phyloP scores from a whole-genome alignment of 2,888 invertebrate genomes.

The Lysandra bellargus region DNA sequence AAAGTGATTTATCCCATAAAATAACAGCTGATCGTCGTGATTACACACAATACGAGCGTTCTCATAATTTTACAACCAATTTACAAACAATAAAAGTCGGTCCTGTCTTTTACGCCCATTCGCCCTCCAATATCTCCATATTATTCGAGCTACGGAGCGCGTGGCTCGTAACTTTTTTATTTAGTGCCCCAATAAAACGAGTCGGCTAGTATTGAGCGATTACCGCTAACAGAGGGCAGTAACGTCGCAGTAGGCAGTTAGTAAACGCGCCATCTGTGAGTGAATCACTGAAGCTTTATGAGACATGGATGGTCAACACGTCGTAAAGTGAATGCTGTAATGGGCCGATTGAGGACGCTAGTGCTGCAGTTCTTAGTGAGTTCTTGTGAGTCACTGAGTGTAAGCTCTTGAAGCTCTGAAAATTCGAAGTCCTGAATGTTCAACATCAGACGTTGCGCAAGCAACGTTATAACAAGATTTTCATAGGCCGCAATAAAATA shows the following conservation, averaged over 20 bases:
- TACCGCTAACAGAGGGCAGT: slow-evolving; percentile 65
- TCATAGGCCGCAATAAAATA: no score
- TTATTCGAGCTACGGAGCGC: slow-evolving; percentile 62
- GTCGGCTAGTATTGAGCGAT: slow-evolving; percentile 50
- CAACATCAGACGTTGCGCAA: no score
- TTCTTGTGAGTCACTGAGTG: no score
- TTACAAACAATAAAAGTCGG: slow-evolving; percentile 81
- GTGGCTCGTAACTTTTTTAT: slow-evolving; percentile 76
- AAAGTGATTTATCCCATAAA: slow-evolving; percentile 75
- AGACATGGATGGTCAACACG: slow-evolving; percentile 68
- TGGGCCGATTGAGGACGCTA: slow-evolving; percentile 73
- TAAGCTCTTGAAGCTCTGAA: no score
- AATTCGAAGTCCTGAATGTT: no score
- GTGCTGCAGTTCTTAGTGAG: slow-evolving; percentile 52
- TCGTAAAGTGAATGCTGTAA: slow-evolving; percentile 75
- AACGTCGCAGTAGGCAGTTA: slow-evolving; percentile 45
- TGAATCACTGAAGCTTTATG: slow-evolving; percentile 64
- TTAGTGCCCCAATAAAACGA: slow-evolving; percentile 68
- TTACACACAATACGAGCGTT: slow-evolving; percentile 75
- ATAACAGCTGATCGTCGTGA: slow-evolving; percentile 76
- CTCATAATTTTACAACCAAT: slow-evolving; percentile 82
- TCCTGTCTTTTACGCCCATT: slow-evolving; percentile 76
- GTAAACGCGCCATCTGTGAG: slow-evolving; percentile 70
- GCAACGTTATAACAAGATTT: no score
- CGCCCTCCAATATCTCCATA: slow-evolving; percentile 77